Evolutionary conservation across 2,797 vertebrate species (phyloP), one percentile per base, ranked within the genome.

Genomic region (Columba guinea): DNA sequence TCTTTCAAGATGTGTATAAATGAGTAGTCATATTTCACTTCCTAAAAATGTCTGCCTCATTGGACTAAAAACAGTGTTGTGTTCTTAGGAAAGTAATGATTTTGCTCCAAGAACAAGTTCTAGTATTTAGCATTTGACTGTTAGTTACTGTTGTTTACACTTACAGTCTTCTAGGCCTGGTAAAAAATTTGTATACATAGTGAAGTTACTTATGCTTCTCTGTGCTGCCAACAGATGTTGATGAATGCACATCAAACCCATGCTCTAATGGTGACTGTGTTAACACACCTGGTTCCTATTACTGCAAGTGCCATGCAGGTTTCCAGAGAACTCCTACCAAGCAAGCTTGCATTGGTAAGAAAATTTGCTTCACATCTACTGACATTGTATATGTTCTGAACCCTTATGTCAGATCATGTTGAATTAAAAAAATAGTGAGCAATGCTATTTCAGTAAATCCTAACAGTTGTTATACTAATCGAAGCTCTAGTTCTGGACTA

Each of bases 221-320:
- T 95, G 52, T 97, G 63, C 46, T 96, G 48, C 75, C 81, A 70
- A 77, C 96, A 98, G 98, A 98, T 96, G 90, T 97, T 95, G 98
- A 98, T 93, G 98, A 98, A 90, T 98, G 98, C 73, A 93, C 65
- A 35, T 97, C 97, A 80, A 97, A 97, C 71, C 98, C 98, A 32
- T 98, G 98, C 74, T 95, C 93, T 62, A 98, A 98, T 39, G 98
- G 98, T 80, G 97, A 98, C 80, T 98, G 98, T 91, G 95, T 98
- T 82, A 98, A 98, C 95, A 98, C 98, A 59, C 97, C 98, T 89
- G 98, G 98, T 53, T 98, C 98, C 55, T 98, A 98, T 97, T 98
- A 98, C 92, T 98, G 98, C 97, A 98, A 97, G 91, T 98, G 98
- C 79, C 98, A 98, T 9, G 1, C 95, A 48, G 98, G 98, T 81